phyloP scores from a whole-genome alignment of 1,140 invertebrate genomes.

The Diorhabda carinulata region DNA sequence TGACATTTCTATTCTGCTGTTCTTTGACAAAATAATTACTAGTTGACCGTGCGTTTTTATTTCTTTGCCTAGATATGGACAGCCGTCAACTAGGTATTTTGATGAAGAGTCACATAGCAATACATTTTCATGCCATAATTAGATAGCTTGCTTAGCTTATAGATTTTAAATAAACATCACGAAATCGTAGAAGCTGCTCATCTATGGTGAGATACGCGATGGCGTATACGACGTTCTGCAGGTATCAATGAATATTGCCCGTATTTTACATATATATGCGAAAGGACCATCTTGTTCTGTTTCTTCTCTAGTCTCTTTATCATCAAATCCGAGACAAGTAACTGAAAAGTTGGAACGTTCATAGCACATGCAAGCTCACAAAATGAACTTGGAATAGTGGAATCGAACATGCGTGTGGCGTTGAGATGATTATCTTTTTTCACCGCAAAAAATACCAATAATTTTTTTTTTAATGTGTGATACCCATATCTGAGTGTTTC shows the following conservation, averaged over 20 bases:
- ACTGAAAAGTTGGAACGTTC: conserved; percentile 45
- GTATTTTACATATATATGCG: conserved; percentile 44
- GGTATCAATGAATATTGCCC: conserved; percentile 39
- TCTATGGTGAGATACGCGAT: conserved; percentile 27
- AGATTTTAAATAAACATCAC: neutral
- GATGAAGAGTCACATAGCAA: neutral
- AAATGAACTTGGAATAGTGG: conserved; percentile 12
- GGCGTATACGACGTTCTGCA: conserved; percentile 33
- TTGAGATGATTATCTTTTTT: too few relatives aligned
- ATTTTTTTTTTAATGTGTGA: too few relatives aligned
- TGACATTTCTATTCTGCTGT: neutral
- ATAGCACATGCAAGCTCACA: conserved; percentile 30
- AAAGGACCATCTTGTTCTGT: conserved; percentile 39
- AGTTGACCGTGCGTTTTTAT: neutral
- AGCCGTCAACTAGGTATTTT: neutral
- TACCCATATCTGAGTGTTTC: too few relatives aligned
- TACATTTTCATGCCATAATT: neutral
- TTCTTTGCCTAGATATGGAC: neutral
- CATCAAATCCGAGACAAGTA: conserved; percentile 42
- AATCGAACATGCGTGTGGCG: neutral
- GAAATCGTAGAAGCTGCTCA: conserved; percentile 11
- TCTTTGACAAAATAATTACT: neutral
- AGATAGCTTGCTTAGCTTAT: conserved; percentile 15
- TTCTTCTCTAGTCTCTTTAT: conserved; percentile 34
- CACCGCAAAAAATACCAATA: too few relatives aligned